Evolutionary conservation across 2,888 invertebrate genomes (phyloP).

Genomic region (Ophion ellenae): DNA sequence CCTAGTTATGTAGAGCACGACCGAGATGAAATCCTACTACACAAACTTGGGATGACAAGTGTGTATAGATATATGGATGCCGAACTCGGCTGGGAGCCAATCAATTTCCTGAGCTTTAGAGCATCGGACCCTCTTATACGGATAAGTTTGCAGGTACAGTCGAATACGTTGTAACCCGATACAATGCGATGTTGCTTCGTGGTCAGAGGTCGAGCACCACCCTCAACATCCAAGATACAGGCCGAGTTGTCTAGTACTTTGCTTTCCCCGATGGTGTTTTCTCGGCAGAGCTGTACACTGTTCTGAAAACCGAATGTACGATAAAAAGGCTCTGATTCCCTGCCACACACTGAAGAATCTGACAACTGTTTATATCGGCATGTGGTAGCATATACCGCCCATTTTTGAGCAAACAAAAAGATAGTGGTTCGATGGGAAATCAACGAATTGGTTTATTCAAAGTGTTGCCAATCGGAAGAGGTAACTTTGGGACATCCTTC

Average conservation of each 20-base stretch:
- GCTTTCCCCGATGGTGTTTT: background rate
- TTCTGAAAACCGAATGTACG: background rate
- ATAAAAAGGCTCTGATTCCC: too few species aligned
- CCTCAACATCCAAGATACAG: too few species aligned
- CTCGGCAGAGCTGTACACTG: background rate
- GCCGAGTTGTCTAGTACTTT: too few species aligned
- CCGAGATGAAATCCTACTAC: constrained; percentile 46
- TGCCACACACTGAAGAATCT: too few species aligned
- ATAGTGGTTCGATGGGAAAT: too few species aligned
- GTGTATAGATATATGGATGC: constrained; percentile 12
- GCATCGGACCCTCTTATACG: constrained; percentile 19
- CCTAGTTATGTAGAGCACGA: background rate
- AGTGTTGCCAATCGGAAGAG: too few species aligned
- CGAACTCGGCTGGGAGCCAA: constrained; percentile 62
- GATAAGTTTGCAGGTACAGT: constrained; percentile 25
- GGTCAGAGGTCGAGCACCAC: background rate
- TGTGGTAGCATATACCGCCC: too few species aligned
- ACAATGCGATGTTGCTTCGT: background rate
- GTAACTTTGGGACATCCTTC: too few species aligned
- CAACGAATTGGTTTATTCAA: too few species aligned
- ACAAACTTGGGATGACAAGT: constrained; percentile 21
- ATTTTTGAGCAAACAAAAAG: too few species aligned
- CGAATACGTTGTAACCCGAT: constrained; percentile 10
- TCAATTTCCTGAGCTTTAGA: constrained; percentile 67
- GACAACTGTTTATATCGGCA: too few species aligned